Evolutionary conservation across 2,888 invertebrate genomes (phyloP), one percentile per base, ranked within the genome.

Genomic region (Apamea epomidion): DNA sequence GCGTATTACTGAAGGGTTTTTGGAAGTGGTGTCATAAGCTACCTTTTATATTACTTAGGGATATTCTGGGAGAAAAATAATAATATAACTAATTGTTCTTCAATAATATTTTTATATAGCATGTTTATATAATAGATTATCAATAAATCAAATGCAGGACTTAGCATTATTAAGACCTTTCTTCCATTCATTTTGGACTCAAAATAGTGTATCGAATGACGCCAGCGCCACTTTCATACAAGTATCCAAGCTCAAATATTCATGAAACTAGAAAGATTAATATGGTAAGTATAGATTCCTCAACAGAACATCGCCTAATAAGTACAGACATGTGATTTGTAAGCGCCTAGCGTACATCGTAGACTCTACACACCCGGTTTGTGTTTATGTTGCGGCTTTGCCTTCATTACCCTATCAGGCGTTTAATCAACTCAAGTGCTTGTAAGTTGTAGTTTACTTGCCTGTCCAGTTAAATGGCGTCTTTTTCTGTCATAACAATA

Each of bases 361-460:
- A 65, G 25, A 60, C 12, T 60, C n/a, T 18, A n/a, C n/a, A 2
- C 32, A 32, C 32, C 0, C 45, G 21, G 10, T 51, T 42, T 54
- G 48, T 45, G 16, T 51, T 64, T 37, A 18, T 64, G 64, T 79
- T 78, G 78, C 25, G 48, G 48, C n/a, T 78, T 90, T 87, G 89
- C 90, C 85, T 68, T 67, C 54, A 87, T 71, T 83, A 79, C 88
- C 86, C 72, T 64, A 78, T 82, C 87, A 91, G 92, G 91, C 88
- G 84, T 78, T 87, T 25, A 51, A 70, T 62, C 60, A 45, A 37
- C 7, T 1, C 67, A 64, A 73, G 37, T 72, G 67, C 51, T 78
- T 68, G 18, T 42, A 42, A 71, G 10, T 25, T 37, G 7, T 58
- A n/a, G 25, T 78, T 45, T 54, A 21, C n/a, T 58, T 37, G 32